Percentiles rank a stretch among this genome's conserved stretches.
phyloP scores from a whole-genome alignment of 1,140 invertebrate genomes.

The Chlorops oryzae region DNA sequence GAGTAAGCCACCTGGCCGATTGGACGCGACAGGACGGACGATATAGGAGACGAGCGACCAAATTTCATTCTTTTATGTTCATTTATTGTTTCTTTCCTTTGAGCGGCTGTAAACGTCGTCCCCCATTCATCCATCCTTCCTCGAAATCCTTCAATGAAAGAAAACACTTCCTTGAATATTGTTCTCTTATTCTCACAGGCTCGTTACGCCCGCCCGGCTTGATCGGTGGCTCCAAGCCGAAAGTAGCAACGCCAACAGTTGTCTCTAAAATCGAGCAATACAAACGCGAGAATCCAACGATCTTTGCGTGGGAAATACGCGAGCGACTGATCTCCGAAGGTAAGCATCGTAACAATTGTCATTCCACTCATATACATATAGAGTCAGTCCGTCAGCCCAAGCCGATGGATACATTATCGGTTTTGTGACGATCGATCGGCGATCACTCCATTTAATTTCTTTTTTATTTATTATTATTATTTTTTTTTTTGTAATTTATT shows the following conservation, averaged over 20 bases:
- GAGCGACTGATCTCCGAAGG: slow-evolving; percentile 92
- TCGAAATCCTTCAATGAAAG: too few species aligned
- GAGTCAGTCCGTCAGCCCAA: background rate
- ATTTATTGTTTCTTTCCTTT: too few species aligned
- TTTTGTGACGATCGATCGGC: background rate
- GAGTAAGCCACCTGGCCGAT: too few species aligned
- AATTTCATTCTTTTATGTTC: too few species aligned
- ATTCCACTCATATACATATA: background rate
- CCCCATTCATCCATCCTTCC: too few species aligned
- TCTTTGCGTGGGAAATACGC: slow-evolving; percentile 95
- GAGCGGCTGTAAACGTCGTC: too few species aligned
- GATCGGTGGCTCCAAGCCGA: slow-evolving; percentile 97
- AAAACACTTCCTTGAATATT: too few species aligned
- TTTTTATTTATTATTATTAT: background rate
- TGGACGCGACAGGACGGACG: too few species aligned
- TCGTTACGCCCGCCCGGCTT: slow-evolving; percentile 88
- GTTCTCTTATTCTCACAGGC: slow-evolving; percentile 59
- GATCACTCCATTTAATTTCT: background rate
- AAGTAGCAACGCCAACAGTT: slow-evolving; percentile 94
- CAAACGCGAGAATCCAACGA: slow-evolving; percentile 94
- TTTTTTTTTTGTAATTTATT: too few species aligned
- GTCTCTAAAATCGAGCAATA: slow-evolving; percentile 95
- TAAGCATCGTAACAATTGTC: slow-evolving; percentile 51
- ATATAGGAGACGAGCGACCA: too few species aligned
- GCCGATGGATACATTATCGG: background rate